Percentiles rank a stretch among this genome's conserved stretches.
Conservation (phyloP, 2,888 invertebrate genomes). For the Odiellus spinosus region DNA sequence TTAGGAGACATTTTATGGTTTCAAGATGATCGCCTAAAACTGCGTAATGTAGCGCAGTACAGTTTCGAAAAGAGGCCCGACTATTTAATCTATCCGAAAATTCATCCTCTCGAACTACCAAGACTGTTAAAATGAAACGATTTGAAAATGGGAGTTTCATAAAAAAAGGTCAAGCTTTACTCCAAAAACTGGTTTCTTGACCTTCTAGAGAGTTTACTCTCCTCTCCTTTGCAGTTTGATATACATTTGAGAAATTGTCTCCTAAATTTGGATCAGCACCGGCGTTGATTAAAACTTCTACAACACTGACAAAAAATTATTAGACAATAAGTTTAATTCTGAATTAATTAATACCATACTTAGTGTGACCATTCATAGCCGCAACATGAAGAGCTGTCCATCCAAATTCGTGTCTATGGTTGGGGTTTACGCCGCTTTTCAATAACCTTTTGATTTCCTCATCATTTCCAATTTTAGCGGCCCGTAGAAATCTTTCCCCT, state of each 20-base stretch:
- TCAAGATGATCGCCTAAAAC: conserved; percentile 52
- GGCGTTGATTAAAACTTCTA: conserved; percentile 33
- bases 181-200: conserved; percentile 23
- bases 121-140: conserved; percentile 24
- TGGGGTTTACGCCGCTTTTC: conserved; percentile 25
- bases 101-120: conserved; percentile 54
- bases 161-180: background rate
- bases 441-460: conserved; percentile 6
- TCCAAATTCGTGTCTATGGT: conserved; percentile 56
- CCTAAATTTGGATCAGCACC: conserved; percentile 63
- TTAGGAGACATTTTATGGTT: conserved; percentile 47
- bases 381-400: conserved; percentile 79
- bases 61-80: conserved; percentile 60
- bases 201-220: conserved; percentile 58
- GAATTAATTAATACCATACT: conserved; percentile 15
- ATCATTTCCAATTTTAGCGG: too few species aligned
- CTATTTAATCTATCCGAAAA: conserved; percentile 48
- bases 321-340: too few species aligned
- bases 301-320: conserved; percentile 23
- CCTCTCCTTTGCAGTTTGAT: conserved; percentile 45
- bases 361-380: conserved; percentile 53
- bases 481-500: too few species aligned
- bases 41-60: conserved; percentile 78
- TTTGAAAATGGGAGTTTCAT: background rate
- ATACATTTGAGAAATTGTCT: conserved; percentile 57